A percentile compares a stretch with the other conserved stretches of the same genome.
These are phyloP conservation scores for Pitangus sulphuratus DNA, from an alignment of 2,797 vertebrate species.

Conservation along the genomic window DNA sequence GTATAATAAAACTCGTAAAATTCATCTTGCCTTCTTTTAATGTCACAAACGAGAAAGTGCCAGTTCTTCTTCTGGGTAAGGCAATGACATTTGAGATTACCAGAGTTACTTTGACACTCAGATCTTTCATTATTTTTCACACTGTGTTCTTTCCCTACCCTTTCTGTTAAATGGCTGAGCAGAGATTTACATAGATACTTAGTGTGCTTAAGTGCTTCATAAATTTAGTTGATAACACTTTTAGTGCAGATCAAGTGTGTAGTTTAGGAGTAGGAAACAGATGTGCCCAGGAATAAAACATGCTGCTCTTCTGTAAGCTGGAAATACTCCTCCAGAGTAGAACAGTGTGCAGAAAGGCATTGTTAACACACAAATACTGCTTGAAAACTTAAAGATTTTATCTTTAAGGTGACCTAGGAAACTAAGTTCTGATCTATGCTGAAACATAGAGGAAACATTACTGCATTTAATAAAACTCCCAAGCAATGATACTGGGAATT, in stretches of 20 bases:
- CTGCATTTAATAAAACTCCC: not conserved
- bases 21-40: not conserved
- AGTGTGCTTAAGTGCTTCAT: constrained; percentile 4
- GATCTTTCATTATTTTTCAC: not conserved
- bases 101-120: not conserved
- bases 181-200: not conserved
- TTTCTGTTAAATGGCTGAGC: not conserved
- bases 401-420: constrained; percentile 34
- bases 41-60: not conserved
- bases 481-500: not conserved
- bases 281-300: constrained; percentile 36
- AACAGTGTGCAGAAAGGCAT: not conserved
- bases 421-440: not conserved
- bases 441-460: not conserved
- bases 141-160: not conserved
- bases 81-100: not conserved
- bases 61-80: not conserved
- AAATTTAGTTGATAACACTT: constrained; percentile 32
- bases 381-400: constrained; percentile 21
- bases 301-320: not conserved
- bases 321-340: not conserved
- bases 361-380: not conserved
- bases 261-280: constrained; percentile 22
- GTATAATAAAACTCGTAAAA: constrained; percentile 75
- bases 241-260: not conserved